These are phyloP conservation scores for Erebia ligea DNA, from an alignment of 2,888 invertebrate species.

Conservation along the genomic window DNA sequence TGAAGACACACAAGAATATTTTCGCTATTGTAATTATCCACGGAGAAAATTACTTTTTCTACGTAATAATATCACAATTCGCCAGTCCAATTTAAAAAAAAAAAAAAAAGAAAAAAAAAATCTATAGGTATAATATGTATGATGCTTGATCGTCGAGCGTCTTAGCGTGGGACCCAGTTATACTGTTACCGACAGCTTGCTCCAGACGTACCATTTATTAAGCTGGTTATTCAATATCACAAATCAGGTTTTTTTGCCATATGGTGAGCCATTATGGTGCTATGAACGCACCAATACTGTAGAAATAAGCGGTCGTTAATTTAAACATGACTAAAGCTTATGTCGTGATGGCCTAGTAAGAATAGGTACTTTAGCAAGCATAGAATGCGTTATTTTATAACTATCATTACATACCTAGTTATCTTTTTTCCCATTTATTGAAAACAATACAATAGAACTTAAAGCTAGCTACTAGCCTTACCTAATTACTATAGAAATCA, in stretches of 20 bases:
- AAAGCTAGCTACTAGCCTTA: too few relatives aligned
- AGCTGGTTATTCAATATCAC: neutral
- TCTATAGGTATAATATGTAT: too few relatives aligned
- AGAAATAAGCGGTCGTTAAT: neutral
- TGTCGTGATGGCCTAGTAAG: neutral
- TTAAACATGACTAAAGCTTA: neutral
- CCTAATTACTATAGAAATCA: too few relatives aligned
- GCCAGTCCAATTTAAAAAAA: too few relatives aligned
- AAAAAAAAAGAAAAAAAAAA: too few relatives aligned
- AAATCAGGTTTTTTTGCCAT: slow-evolving; percentile 11
- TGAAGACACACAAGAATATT: too few relatives aligned
- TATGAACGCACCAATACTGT: neutral
- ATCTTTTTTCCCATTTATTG: too few relatives aligned
- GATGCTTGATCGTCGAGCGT: neutral
- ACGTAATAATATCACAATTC: too few relatives aligned
- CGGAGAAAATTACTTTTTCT: too few relatives aligned
- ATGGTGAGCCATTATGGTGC: slow-evolving; percentile 14
- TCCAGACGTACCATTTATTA: neutral
- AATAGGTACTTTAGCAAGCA: neutral
- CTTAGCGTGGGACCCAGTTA: neutral
- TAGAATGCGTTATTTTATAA: neutral
- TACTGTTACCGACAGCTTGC: slow-evolving; percentile 1
- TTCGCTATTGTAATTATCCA: too few relatives aligned
- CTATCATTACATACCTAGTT: neutral
- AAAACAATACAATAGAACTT: too few relatives aligned